Evolutionary conservation across 1,140 invertebrate genomes (phyloP).

Genomic region (Achroia grisella): DNA sequence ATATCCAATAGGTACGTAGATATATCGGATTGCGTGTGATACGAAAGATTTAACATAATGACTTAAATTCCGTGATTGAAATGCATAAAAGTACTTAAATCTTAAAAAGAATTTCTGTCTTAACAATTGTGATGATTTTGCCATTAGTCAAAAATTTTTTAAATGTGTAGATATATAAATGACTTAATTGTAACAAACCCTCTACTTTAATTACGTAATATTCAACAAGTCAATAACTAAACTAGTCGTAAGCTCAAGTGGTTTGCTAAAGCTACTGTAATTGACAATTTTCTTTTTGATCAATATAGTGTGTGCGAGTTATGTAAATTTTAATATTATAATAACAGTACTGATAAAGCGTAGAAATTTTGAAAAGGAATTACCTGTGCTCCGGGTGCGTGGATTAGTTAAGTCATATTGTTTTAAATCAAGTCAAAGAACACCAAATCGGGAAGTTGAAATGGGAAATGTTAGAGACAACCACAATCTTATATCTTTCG

Average conservation of each 20-base stretch:
- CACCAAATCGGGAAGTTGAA: slow-evolving; percentile 6
- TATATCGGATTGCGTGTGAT: slow-evolving; percentile 27
- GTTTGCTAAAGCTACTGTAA: slow-evolving; percentile 17
- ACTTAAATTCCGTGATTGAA: slow-evolving; percentile 31
- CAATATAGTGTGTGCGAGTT: neutral
- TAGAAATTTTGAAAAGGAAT: slow-evolving; percentile 23
- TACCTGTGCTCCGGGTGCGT: slow-evolving; percentile 55
- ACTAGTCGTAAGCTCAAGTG: slow-evolving; percentile 40
- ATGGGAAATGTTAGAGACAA: neutral
- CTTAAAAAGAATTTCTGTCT: slow-evolving; percentile 39
- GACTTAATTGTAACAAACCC: slow-evolving; percentile 25
- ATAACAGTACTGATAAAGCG: slow-evolving; percentile 12
- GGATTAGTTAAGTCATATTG: slow-evolving; percentile 20
- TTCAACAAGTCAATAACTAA: slow-evolving; percentile 30
- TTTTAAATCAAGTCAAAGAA: neutral
- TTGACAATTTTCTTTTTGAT: slow-evolving; percentile 3
- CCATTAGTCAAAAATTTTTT: slow-evolving; percentile 68
- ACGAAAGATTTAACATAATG: slow-evolving; percentile 26
- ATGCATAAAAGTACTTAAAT: slow-evolving; percentile 42
- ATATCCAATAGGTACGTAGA: slow-evolving; percentile 24
- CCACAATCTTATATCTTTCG: slow-evolving; percentile 5
- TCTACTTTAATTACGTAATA: slow-evolving; percentile 39
- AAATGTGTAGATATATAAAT: slow-evolving; percentile 29
- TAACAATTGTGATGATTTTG: slow-evolving; percentile 71
- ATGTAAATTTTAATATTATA: neutral